Evolutionary conservation across 2,797 vertebrate species (phyloP).

Genomic region (Poeciliopsis infans): DNA sequence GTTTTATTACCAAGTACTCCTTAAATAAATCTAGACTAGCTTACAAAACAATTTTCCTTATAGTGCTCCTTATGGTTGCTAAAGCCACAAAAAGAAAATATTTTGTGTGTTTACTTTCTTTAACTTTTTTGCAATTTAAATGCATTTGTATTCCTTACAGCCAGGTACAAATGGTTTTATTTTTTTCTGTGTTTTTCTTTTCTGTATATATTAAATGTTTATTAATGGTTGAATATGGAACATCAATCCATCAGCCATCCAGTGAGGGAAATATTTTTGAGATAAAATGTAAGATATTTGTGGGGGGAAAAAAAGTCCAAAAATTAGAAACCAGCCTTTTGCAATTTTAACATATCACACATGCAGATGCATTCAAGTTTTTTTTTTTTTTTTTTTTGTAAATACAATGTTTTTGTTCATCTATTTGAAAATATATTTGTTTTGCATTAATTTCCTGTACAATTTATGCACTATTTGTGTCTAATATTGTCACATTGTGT

Average conservation of each 20-base stretch:
- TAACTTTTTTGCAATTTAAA: constrained; percentile 24
- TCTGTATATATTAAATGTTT: constrained; percentile 44
- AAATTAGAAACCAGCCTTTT: constrained; percentile 49
- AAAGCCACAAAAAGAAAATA: not conserved
- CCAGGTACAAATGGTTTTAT: constrained; percentile 16
- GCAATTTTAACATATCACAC: constrained; percentile 66
- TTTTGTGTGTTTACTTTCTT: constrained; percentile 37
- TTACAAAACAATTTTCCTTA: constrained; percentile 11
- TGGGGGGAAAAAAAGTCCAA: constrained; percentile 28
- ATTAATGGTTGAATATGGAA: constrained; percentile 33
- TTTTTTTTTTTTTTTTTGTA: constrained; percentile 24
- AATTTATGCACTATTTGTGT: constrained; percentile 47
- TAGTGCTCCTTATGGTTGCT: constrained; percentile 19
- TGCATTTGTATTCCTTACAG: constrained; percentile 21
- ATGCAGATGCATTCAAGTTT: constrained; percentile 38
- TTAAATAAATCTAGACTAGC: constrained; percentile 2
- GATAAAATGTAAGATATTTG: constrained; percentile 52
- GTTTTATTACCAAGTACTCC: constrained; percentile 21
- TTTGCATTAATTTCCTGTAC: constrained; percentile 28
- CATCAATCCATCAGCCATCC: constrained; percentile 36
- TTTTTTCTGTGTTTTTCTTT: constrained; percentile 28
- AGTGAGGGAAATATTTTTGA: constrained; percentile 38
- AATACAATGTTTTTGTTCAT: constrained; percentile 28
- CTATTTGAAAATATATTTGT: constrained; percentile 32
- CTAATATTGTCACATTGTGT: constrained; percentile 38